Percentiles rank a stretch among this genome's conserved stretches.
phyloP scores from a whole-genome alignment of 2,113 vertebrate genomes.

The Bolborhynchus lineola region DNA sequence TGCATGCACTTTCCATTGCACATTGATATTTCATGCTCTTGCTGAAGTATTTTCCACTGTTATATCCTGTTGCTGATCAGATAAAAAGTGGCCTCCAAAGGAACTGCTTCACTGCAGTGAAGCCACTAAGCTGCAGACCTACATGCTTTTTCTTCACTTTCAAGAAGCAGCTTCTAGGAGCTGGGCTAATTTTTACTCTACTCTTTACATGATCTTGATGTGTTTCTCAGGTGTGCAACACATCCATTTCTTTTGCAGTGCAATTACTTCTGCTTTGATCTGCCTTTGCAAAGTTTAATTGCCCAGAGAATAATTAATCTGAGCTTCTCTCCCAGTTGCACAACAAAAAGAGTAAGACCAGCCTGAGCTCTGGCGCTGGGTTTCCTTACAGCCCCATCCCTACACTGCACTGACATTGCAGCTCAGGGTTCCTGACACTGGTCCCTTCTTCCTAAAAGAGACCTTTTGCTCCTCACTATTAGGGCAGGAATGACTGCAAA shows the following conservation, averaged over 20 bases:
- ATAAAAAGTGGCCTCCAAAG: background rate
- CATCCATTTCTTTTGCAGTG: background rate
- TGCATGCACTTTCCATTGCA: background rate
- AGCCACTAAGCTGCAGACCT: background rate
- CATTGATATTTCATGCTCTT: background rate
- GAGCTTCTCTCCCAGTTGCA: background rate
- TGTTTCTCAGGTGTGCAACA: background rate
- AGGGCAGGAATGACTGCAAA: background rate
- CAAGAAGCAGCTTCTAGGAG: fast-evolving
- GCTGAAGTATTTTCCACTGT: background rate
- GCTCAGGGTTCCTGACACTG: background rate
- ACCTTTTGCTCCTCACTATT: background rate
- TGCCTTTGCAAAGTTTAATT: conserved; percentile 11
- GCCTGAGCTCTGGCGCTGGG: background rate
- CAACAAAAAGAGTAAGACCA: background rate
- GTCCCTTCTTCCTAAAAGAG: background rate
- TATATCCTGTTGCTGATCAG: background rate
- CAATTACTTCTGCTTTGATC: background rate
- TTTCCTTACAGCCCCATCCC: background rate
- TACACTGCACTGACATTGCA: background rate
- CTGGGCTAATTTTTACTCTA: background rate
- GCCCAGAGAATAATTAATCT: background rate
- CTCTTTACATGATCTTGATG: background rate
- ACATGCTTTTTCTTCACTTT: background rate
- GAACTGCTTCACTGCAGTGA: background rate